Base-by-base conservation (phyloP, 2,113 vertebrate species). In the Stictonetta naevosa region DNA sequence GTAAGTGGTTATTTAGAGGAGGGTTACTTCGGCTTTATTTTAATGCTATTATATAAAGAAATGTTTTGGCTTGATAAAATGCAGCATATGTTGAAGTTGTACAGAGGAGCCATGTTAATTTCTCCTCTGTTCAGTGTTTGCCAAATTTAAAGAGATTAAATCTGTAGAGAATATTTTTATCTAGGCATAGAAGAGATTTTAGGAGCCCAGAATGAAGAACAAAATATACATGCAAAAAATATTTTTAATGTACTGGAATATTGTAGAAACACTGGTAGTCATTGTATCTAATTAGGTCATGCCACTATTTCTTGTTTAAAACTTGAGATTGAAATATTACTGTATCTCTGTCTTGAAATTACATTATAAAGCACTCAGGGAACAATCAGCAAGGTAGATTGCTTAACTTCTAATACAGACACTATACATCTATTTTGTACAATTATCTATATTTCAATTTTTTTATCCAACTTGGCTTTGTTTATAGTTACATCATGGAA, bases 51-150 rank as follows among this genome's bases (percentile, higher is more conserved):
- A 67, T 34, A 44, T 83, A 88, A 93, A 94, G 33, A 90, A 81
- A 56, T 88, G 42, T 81, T 95, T 93, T 86, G 76, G 33, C 83
- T 94, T 88, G 48, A 40, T 92, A 81, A 94, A 95, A n/a, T 0
- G 1, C 29, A 93, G 66, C 60, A 44, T 96, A 88, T 94, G 85
- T 78, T 86, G 73, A 93, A 83, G 64, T 59, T 67, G 29, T 81
- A 40, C 48, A 40, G 77, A 94, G 34, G 26, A 92, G 17, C 18
- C 23, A 26, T 83, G 60, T 60, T 92, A 75, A 90, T 88, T 95
- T 91, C 62, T 81, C 0, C 12, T 75, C 38, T 68, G 29, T 80
- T 91, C 63, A 86, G 18, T 52, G 52, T 96, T 91, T 95, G 76
- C 95, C 83, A 96, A 38, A 84, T 46, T 75, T 52, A 78, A 59